Evolutionary conservation across 1,140 invertebrate species (phyloP), one percentile per base, ranked within the genome.

Genomic region (Caerostris extrusa): DNA sequence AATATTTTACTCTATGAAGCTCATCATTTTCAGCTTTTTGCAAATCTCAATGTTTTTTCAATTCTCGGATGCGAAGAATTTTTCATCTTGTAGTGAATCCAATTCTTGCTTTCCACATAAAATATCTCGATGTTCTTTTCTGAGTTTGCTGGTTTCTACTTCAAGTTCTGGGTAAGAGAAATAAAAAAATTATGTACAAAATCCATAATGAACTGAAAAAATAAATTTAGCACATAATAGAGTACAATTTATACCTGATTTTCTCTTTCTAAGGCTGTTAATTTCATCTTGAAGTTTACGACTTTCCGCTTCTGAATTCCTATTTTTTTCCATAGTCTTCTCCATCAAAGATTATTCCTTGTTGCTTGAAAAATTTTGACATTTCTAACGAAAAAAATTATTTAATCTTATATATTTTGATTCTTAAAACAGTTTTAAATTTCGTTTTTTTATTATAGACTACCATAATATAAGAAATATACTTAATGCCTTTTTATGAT

Each of bases 201-300:
- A 34, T 34, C 34, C 34, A 34, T 34, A 34, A 34, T 34, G 0
- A 34, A 2, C 34, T 0, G 0, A 2, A 34, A 34, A 34, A 34
- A 34, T 34, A 34, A 34, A 34, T 34, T 34, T 34, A 34, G 34
- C 2, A 2, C 34, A 34, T 34, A 34, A n/a, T n/a, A 34, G 34
- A 1, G 2, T 34, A 34, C 34, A 34, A 34, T 34, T 2, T 34
- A 34, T 96, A 96, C 97, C 97, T 95, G 97, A 97, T 96, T 98
- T 98, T 95, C 97, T 97, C 95, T 98, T 98, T 2, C 97, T 98
- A 71, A 99, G 96, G 67, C 97, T 97, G 95, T 98, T 97, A 88
- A 98, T 97, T 97, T 98, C 98, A 95, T 98, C 98, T 96, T 98
- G 97, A 92, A 97, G 96, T 95, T 97, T 96, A 57, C 97, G 97